These are phyloP conservation scores for Chymomyza fuscimana DNA, from an alignment of 2,888 invertebrate species.

Conservation along the genomic window DNA sequence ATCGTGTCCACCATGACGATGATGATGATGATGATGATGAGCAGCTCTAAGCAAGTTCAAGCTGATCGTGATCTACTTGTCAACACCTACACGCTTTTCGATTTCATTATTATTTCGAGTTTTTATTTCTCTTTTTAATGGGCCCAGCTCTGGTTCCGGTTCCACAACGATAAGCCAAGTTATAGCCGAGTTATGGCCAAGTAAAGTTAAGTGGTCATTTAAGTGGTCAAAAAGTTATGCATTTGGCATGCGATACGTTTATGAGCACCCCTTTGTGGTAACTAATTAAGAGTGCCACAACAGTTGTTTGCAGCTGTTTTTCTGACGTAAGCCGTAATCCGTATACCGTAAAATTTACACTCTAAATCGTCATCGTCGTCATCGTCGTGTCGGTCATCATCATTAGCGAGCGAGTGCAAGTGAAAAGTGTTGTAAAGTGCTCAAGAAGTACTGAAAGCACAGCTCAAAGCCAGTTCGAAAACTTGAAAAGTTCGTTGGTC, in stretches of 20 bases:
- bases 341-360: conserved; percentile 39
- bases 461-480: background rate
- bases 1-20: background rate
- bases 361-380: conserved; percentile 20
- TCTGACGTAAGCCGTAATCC: conserved; percentile 21
- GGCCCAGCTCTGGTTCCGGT: conserved; percentile 42
- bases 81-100: conserved; percentile 63
- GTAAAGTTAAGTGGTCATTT: conserved; percentile 36
- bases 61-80: conserved; percentile 65
- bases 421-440: background rate
- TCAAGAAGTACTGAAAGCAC: background rate
- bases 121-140: conserved; percentile 25
- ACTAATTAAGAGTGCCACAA: conserved; percentile 57
- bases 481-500: too few relatives aligned
- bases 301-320: conserved; percentile 7
- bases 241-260: conserved; percentile 56
- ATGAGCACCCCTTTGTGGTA: conserved; percentile 33
- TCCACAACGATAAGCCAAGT: background rate
- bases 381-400: background rate
- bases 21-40: background rate
- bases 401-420: background rate
- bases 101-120: conserved; percentile 28
- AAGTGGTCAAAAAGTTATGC: conserved; percentile 51
- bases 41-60: background rate
- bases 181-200: conserved; percentile 22